Base-by-base conservation (phyloP, 1,140 invertebrate genomes). In the Leptinotarsa lineolata region DNA sequence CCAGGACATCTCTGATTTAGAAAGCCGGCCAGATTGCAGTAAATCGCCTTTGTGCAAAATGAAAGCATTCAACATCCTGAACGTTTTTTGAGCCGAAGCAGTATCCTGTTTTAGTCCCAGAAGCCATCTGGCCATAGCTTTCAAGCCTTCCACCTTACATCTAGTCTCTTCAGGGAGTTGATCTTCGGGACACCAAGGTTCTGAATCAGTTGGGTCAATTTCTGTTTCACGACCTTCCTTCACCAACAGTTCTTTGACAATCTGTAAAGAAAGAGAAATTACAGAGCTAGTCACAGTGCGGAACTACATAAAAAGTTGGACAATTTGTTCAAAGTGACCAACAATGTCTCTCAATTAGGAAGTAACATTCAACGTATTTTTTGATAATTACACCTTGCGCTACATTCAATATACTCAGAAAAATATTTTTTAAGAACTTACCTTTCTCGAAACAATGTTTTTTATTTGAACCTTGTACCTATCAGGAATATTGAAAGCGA, bases 71-170 rank as follows among this genome's bases (percentile, higher is more conserved):
- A 84, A 72, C 83, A 84, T 84, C 64, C 96, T 88, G 83, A 99
- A 95, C 12, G 97, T 98, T 83, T 97, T 97, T 82, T 95, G 94
- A 0, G 95, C 95, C 1, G 95, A 95, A 54, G 95, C 89, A 73
- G 92, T 92, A 80, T 96, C 93, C 65, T 91, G 91, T 85, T 97
- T 97, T 6, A 98, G 85, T 1, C 97, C 97, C 45, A 98, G 85
- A 15, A 99, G 86, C 97, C 97, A 99, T 39, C 97, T 89, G 2
- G 96, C 96, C 91, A 99, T 97, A 73, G 96, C 92, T 84, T 99
- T 99, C 75, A 99, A 89, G 0, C 94, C 96, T 86, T 98, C 96
- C 72, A 97, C 89, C 87, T 97, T 97, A 84, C 95, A 96, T 70
- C 93, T 89, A 0, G 96, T 97, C 84, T 97, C 95, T 80, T 95